These are phyloP conservation scores for Thamnaconus septentrionalis DNA, from an alignment of 2,113 vertebrate genomes.

Conservation along the genomic window DNA sequence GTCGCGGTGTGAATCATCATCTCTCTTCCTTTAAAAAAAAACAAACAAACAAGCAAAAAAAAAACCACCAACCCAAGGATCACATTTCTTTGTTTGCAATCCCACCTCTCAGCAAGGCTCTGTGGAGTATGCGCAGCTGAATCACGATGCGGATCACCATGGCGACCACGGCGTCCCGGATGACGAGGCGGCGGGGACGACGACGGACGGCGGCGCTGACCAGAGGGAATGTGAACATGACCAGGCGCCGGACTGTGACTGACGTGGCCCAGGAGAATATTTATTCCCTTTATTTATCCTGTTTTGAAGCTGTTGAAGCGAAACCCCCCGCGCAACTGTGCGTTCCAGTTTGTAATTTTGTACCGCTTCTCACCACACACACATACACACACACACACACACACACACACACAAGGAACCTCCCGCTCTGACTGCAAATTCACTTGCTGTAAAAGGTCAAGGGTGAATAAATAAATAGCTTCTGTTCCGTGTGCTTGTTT, in stretches of 20 bases:
- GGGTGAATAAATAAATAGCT: slow-evolving; percentile 44
- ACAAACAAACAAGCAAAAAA: too few species aligned
- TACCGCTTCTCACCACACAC: not conserved
- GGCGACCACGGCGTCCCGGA: slow-evolving; percentile 7
- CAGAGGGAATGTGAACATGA: slow-evolving; percentile 10
- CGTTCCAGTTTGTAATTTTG: not conserved
- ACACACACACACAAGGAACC: not conserved
- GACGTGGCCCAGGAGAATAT: slow-evolving; percentile 19
- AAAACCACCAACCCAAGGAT: too few species aligned
- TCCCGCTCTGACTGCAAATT: slow-evolving; percentile 6
- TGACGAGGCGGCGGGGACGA: slow-evolving; percentile 11
- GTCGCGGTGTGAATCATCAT: too few species aligned
- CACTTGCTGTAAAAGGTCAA: slow-evolving; percentile 12
- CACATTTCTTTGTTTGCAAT: not conserved
- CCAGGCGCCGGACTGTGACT: slow-evolving; percentile 1
- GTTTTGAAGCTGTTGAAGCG: slow-evolving; percentile 2
- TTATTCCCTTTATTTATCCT: slow-evolving; percentile 45
- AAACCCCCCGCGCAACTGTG: not conserved
- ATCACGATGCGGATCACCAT: slow-evolving; percentile 41
- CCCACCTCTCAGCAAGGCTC: slow-evolving; percentile 44
- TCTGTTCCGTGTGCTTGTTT: slow-evolving; percentile 16
- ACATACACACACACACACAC: too few species aligned
- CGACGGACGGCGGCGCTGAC: not conserved
- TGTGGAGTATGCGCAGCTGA: slow-evolving; percentile 72
- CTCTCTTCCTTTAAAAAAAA: too few species aligned